Base-by-base conservation (phyloP, 2,888 invertebrate genomes). In the Sympetrum striolatum region DNA sequence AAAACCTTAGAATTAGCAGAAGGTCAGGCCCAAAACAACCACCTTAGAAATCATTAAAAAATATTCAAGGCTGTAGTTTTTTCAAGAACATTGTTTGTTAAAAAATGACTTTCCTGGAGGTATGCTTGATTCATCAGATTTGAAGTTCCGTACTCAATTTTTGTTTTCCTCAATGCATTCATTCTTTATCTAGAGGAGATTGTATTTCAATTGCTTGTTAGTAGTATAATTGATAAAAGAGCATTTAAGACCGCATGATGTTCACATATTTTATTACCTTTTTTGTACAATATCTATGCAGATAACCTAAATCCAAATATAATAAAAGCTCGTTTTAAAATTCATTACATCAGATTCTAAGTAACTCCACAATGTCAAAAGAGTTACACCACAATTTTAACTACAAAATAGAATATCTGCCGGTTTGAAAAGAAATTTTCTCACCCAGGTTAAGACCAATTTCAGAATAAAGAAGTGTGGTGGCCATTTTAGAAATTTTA, bases 401-500 rank as follows among this genome's bases (percentile, higher is more conserved):
- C 25, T 25, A 73, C 73, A 73, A 73, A 73, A 31, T 73, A 73
- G 73, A 73, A 73, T 73, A 73, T 73, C 73, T 73, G 73, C 73
- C 73, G 31, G 31, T 25, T 73, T 31, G 1, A 73, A 15, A 73
- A 4, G 14, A 73, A 31, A 8, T 73, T 18, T 31, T 73, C 10
- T 73, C 31, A 73, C 73, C 73, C 25, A 31, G 73, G 73, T 31
- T 73, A 14, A 73, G 31, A 73, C 31, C 73, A 73, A 73, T 31
- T 73, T 73, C 31, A 73, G 25, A 82, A 86, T 37, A 37, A 37
- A 86, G 86, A 86, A 58, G 10, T 31, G 12, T n/a, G n/a, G 39
- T n/a, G n/a, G 60, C 86, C 86, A 86, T 86, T 86, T 86, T 86
- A 86, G 35, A 80, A 81, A 90, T 90, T 79, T 90, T 90, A 79